phyloP scores from a whole-genome alignment of 1,140 invertebrate genomes.

The Saccostrea echinata region DNA sequence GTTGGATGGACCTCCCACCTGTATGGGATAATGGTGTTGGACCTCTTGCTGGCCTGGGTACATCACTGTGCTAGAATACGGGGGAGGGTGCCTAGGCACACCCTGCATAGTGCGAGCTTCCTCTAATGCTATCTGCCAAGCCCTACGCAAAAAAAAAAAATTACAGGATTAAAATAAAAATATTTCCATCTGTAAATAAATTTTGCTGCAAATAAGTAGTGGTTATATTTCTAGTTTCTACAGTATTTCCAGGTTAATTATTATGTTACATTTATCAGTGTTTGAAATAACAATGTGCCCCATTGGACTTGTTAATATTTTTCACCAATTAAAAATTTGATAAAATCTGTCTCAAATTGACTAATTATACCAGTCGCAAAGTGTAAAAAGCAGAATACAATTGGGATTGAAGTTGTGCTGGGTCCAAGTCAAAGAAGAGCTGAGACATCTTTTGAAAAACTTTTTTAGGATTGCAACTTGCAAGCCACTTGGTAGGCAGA shows the following conservation, averaged over 20 bases:
- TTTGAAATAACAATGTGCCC: too few species aligned
- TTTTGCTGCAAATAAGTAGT: background rate
- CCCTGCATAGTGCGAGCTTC: conserved; percentile 50
- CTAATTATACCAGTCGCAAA: too few species aligned
- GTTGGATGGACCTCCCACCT: conserved; percentile 43
- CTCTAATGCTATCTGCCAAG: conserved; percentile 60
- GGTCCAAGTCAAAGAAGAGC: too few species aligned
- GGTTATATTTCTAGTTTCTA: background rate
- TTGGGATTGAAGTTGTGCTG: too few species aligned
- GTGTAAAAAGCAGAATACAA: too few species aligned
- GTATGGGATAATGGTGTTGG: conserved; percentile 40
- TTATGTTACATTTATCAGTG: too few species aligned
- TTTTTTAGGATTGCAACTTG: too few species aligned
- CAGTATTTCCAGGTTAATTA: background rate
- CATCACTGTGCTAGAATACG: conserved; percentile 19
- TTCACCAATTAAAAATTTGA: too few species aligned
- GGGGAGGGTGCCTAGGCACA: conserved; percentile 13
- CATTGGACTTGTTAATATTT: too few species aligned
- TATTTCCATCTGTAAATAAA: background rate
- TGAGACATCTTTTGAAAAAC: too few species aligned
- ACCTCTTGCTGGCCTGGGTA: background rate
- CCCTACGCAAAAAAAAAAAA: conserved; percentile 42
- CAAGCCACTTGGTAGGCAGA: too few species aligned
- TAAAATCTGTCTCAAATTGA: too few species aligned
- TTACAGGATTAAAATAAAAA: background rate